phyloP scores from a whole-genome alignment of 2,113 vertebrate species.

The Eretmochelys imbricata region DNA sequence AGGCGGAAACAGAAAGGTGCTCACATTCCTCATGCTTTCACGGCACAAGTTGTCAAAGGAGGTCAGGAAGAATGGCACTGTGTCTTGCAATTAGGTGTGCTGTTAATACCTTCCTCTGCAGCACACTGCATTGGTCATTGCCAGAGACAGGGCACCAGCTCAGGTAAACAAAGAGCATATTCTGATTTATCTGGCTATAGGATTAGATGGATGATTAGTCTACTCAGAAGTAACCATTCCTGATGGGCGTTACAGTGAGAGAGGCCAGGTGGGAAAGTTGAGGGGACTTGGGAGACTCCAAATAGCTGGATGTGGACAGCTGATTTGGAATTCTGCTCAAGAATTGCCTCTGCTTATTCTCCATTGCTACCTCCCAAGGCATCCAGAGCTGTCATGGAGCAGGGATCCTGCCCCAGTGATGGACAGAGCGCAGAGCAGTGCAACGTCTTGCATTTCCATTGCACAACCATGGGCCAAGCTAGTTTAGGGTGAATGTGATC shows the following conservation, averaged over 20 bases:
- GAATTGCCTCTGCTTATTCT: not conserved
- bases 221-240: not conserved
- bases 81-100: not conserved
- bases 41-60: not conserved
- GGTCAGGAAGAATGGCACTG: not conserved
- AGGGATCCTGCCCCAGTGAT: not conserved
- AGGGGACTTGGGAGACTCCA: not conserved
- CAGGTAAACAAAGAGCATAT: not conserved
- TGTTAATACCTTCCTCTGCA: not conserved
- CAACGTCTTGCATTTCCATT: not conserved
- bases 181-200: not conserved
- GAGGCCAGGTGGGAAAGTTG: not conserved
- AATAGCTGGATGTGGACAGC: not conserved
- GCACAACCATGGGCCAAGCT: not conserved
- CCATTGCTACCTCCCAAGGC: not conserved
- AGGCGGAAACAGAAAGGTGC: not conserved
- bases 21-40: not conserved
- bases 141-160: not conserved
- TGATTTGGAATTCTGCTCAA: too few species aligned
- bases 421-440: not conserved
- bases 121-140: not conserved
- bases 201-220: not conserved
- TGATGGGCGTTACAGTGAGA: not conserved
- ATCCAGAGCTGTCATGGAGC: not conserved
- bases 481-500: not conserved